phyloP scores from a whole-genome alignment of 1,140 invertebrate genomes.

The Drosophila neocordata region DNA sequence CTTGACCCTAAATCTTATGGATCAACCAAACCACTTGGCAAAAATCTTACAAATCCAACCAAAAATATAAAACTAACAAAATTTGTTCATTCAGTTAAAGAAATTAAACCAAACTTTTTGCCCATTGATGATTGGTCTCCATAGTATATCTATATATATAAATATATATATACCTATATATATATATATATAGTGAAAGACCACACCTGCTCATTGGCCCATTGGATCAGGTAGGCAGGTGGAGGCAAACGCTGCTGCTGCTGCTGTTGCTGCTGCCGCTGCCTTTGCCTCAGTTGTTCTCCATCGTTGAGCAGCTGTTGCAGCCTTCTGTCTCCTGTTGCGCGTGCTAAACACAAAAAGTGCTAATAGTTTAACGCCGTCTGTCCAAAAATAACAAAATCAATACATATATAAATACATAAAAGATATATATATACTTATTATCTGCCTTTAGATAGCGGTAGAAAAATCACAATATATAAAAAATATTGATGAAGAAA shows the following conservation, averaged over 20 bases:
- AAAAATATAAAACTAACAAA: background rate
- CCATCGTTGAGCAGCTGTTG: constrained; percentile 26
- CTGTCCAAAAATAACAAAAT: constrained; percentile 29
- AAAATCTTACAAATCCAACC: constrained; percentile 1
- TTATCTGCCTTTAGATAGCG: no score
- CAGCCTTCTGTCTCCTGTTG: background rate
- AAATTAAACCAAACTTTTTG: background rate
- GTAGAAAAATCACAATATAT: no score
- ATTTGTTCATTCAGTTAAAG: constrained; percentile 7
- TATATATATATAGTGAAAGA: no score
- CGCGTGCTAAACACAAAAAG: constrained; percentile 33
- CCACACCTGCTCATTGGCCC: background rate
- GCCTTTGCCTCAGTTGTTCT: background rate
- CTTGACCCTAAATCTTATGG: constrained; percentile 1
- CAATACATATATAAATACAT: no score
- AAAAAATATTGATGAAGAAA: no score
- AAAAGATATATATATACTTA: no score
- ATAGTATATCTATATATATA: no score
- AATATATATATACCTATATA: no score
- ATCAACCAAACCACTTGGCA: constrained; percentile 30
- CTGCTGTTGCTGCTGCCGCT: no score
- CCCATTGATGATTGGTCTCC: constrained; percentile 12
- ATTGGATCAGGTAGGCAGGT: constrained; percentile 18
- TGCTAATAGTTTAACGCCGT: constrained; percentile 59
- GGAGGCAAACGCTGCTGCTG: no score